Evolutionary conservation across 2,888 invertebrate genomes (phyloP), one percentile per base, ranked within the genome.

Genomic region (Laspeyria flexula): DNA sequence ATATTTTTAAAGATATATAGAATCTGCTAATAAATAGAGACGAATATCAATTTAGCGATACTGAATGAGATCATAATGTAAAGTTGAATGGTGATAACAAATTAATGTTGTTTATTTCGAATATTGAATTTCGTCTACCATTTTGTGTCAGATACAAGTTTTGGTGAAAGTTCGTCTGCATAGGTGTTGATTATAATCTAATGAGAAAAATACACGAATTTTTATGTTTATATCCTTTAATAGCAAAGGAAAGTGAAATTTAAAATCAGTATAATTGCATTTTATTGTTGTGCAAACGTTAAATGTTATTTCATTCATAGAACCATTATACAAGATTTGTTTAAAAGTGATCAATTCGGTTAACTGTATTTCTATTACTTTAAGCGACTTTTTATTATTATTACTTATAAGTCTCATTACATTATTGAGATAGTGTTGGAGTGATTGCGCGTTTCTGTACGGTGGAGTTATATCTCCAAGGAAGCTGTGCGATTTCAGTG

Each of bases 51-150:
- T 51, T 55, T 40, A 25, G 43, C 34, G 16, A 38, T 16, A 51
- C 33, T 30, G 37, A 43, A 50, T 61, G 49, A 43, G 43, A 42
- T 56, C 54, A 54, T 60, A 49, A 54, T 38, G 43, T 42, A 31
- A 30, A 27, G 10, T 46, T 41, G 37, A 55, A 34, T 46, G 44
- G 42, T 51, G 56, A 40, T 56, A 47, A 35, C 40, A 45, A 43
- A 54, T 50, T 39, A 40, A 38, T 44, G 7, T 37, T 18, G 2
- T 18, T 18, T 3, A 3, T 47, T 42, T 31, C 38, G 27, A 30
- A 27, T 43, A 43, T 50, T 41, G 12, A 43, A 41, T 41, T 29
- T 43, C 33, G 15, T 12, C 41, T 41, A 7, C 16, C 5, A 29
- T 34, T 0, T 39, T 38, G 15, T 18, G 33, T 38, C 5, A 27